Percentiles rank a stretch among this genome's conserved stretches.
phyloP scores from a whole-genome alignment of 2,888 invertebrate species.

The Steromphala cineraria region DNA sequence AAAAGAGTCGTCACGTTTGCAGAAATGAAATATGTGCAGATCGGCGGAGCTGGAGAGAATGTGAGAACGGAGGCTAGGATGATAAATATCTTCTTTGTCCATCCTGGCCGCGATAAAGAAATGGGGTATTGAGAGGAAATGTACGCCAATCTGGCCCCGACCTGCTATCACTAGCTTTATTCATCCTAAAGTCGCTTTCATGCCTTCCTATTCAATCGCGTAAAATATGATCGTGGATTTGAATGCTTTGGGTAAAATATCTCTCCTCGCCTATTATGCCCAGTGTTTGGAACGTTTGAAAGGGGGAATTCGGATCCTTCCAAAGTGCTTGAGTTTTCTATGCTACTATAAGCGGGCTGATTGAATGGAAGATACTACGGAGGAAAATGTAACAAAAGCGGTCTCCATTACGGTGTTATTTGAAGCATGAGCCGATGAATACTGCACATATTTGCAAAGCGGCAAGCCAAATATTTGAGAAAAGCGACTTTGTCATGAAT shows the following conservation, averaged over 20 bases:
- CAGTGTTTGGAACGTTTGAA: conserved; percentile 14
- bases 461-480: conserved; percentile 35
- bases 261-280: conserved; percentile 15
- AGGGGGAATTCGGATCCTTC: conserved; percentile 20
- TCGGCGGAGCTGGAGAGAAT: not conserved
- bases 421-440: conserved; percentile 22
- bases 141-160: conserved; percentile 15
- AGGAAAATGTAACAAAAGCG: conserved; percentile 33
- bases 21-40: conserved; percentile 26
- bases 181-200: conserved; percentile 3
- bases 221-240: conserved; percentile 24
- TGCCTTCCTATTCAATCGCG: conserved; percentile 15
- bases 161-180: conserved; percentile 14
- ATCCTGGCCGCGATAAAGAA: conserved; percentile 12
- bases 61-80: conserved; percentile 10
- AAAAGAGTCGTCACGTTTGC: conserved; percentile 24
- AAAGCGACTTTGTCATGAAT: conserved; percentile 33
- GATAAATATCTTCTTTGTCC: conserved; percentile 23
- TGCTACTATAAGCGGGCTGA: conserved; percentile 18
- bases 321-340: conserved; percentile 20
- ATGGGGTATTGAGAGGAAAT: conserved; percentile 23
- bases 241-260: conserved; percentile 22
- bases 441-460: conserved; percentile 29
- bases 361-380: conserved; percentile 21
- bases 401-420: conserved; percentile 33